These are phyloP conservation scores for Cyrtorhinus lividipennis DNA, from an alignment of 1,140 invertebrate genomes.

Conservation along the genomic window DNA sequence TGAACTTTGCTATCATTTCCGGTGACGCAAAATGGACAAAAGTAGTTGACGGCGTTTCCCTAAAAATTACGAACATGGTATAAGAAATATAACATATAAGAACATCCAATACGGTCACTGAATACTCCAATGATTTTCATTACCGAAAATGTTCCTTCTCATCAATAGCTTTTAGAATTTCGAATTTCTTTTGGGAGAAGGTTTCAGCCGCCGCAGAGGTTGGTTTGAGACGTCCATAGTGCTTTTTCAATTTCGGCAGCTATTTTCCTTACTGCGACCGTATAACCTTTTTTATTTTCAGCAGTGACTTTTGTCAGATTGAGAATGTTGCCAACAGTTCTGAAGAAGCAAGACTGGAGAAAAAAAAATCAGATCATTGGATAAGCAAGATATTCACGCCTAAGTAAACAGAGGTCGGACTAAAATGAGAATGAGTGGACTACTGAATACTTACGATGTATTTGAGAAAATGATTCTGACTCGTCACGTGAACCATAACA, in stretches of 20 bases:
- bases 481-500: slow-evolving; percentile 56
- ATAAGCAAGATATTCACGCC: not conserved
- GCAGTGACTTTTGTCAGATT: slow-evolving; percentile 21
- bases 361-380: not conserved
- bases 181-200: slow-evolving; percentile 38
- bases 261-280: slow-evolving; percentile 31
- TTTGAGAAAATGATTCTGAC: slow-evolving; percentile 49
- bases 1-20: slow-evolving; percentile 16
- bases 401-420: not conserved
- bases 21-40: slow-evolving; percentile 13
- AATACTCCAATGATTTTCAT: slow-evolving; percentile 2
- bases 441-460: slow-evolving; percentile 34
- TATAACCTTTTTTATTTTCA: slow-evolving; percentile 15
- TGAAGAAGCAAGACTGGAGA: slow-evolving; percentile 23
- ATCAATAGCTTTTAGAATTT: slow-evolving; percentile 32
- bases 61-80: slow-evolving; percentile 11
- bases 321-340: slow-evolving; percentile 21
- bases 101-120: not conserved
- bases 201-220: slow-evolving; percentile 36
- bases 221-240: slow-evolving; percentile 42
- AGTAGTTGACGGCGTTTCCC: slow-evolving; percentile 17
- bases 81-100: not conserved
- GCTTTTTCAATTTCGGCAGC: slow-evolving; percentile 43
- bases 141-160: slow-evolving; percentile 26
- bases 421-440: not conserved